Evolutionary conservation across 2,888 invertebrate species (phyloP).

Genomic region (Byasa hedistus): DNA sequence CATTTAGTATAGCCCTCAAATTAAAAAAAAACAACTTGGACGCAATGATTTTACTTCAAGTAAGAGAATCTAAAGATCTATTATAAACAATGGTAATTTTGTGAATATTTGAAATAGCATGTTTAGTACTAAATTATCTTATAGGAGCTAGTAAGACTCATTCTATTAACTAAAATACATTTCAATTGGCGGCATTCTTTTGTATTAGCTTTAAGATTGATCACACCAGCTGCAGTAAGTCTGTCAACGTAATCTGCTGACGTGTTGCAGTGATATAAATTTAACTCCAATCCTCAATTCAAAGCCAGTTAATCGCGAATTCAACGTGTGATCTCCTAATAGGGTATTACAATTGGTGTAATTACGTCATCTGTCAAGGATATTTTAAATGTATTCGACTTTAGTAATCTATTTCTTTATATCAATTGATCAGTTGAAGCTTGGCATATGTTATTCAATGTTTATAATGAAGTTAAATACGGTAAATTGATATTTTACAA

Average conservation of each 20-base stretch:
- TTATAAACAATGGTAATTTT: background rate
- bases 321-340: constrained; percentile 55
- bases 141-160: background rate
- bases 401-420: background rate
- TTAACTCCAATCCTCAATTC: constrained; percentile 72
- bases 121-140: background rate
- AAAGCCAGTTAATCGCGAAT: constrained; percentile 72
- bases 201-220: constrained; percentile 39
- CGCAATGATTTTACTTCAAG: constrained; percentile 1
- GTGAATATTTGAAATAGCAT: background rate
- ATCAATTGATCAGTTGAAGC: too few species aligned
- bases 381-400: background rate
- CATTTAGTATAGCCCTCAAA: background rate
- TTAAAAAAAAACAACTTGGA: constrained; percentile 25
- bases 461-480: too few species aligned
- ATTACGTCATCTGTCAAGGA: constrained; percentile 32
- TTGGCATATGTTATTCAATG: too few species aligned
- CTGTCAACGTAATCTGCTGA: constrained; percentile 63
- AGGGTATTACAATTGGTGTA: constrained; percentile 43
- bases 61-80: too few species aligned
- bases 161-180: background rate
- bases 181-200: constrained; percentile 9
- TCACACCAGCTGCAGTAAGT: constrained; percentile 59
- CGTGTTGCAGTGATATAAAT: constrained; percentile 70
- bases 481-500: too few species aligned